phyloP scores from a whole-genome alignment of 2,797 vertebrate genomes.

The Amphiprion clarkii region DNA sequence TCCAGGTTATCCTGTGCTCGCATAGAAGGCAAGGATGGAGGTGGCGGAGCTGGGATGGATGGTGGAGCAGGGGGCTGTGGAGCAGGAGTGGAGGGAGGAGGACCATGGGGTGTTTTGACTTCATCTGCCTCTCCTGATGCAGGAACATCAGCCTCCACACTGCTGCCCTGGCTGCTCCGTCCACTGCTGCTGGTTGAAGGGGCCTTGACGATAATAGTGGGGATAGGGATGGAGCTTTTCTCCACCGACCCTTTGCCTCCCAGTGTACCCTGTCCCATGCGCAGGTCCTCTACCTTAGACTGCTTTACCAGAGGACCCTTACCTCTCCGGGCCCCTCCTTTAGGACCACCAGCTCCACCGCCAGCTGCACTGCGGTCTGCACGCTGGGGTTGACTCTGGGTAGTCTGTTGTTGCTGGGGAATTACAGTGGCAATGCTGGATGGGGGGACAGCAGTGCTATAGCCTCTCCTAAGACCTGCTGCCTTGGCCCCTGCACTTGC shows the following conservation, averaged over 20 bases:
- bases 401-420: conserved; percentile 84
- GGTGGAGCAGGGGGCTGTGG: conserved; percentile 87
- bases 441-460: conserved; percentile 83
- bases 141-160: conserved; percentile 89
- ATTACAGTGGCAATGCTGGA: conserved; percentile 83
- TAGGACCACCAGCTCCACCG: conserved; percentile 78
- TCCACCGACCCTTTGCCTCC: conserved; percentile 87
- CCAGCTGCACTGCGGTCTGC: conserved; percentile 70
- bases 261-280: conserved; percentile 81
- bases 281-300: conserved; percentile 91
- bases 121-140: conserved; percentile 81
- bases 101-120: conserved; percentile 76
- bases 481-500: conserved; percentile 75
- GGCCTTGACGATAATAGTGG: conserved; percentile 95
- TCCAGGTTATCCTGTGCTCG: conserved; percentile 87
- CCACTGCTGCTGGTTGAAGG: conserved; percentile 96
- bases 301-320: conserved; percentile 94
- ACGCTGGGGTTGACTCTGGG: conserved; percentile 82
- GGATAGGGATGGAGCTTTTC: conserved; percentile 94
- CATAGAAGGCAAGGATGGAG: conserved; percentile 82
- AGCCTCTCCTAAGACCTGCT: conserved; percentile 84
- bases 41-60: conserved; percentile 81
- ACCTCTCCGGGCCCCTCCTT: conserved; percentile 86
- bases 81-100: conserved; percentile 80
- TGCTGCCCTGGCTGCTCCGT: conserved; percentile 95